Percentiles rank a stretch among this genome's conserved stretches.
Evolutionary conservation across 2,888 invertebrate genomes (phyloP).

Genomic region (Agapetus fuscipes): DNA sequence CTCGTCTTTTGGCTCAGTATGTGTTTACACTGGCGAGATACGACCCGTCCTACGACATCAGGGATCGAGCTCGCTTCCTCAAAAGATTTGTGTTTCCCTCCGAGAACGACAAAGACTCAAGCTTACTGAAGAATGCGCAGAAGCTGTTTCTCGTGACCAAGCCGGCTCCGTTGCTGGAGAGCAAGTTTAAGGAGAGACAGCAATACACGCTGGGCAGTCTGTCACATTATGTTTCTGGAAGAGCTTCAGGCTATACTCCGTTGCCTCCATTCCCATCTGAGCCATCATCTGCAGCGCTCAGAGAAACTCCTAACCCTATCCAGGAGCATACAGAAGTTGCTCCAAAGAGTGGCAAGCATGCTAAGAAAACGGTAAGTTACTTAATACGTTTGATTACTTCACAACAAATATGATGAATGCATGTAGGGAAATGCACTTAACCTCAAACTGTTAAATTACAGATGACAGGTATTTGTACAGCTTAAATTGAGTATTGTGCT

Average conservation of each 20-base stretch:
- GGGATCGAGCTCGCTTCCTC: constrained; percentile 88
- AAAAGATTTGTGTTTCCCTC: constrained; percentile 64
- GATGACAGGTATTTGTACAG: no score
- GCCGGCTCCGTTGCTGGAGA: constrained; percentile 85
- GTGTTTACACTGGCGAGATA: constrained; percentile 91
- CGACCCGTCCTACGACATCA: constrained; percentile 95
- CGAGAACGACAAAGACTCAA: constrained; percentile 37
- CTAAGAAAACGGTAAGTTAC: constrained; percentile 17
- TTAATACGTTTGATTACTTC: no score
- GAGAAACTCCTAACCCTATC: constrained; percentile 72
- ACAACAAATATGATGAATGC: no score
- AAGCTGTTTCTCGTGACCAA: constrained; percentile 86
- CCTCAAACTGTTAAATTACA: no score
- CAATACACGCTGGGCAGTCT: constrained; percentile 89
- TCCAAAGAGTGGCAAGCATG: constrained; percentile 21
- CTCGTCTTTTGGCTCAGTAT: constrained; percentile 80
- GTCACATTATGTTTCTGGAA: constrained; percentile 85
- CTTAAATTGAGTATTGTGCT: no score
- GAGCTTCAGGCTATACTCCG: constrained; percentile 81
- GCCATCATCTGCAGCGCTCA: constrained; percentile 62
- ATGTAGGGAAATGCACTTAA: no score
- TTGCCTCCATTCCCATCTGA: constrained; percentile 74
- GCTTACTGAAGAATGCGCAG: constrained; percentile 59
- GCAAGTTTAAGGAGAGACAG: constrained; percentile 74
- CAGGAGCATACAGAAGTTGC: no score